A percentile compares a stretch with the other conserved stretches of the same genome.
Conservation (phyloP, 2,888 invertebrate species). For the Drepanosiphum platanoidis region DNA sequence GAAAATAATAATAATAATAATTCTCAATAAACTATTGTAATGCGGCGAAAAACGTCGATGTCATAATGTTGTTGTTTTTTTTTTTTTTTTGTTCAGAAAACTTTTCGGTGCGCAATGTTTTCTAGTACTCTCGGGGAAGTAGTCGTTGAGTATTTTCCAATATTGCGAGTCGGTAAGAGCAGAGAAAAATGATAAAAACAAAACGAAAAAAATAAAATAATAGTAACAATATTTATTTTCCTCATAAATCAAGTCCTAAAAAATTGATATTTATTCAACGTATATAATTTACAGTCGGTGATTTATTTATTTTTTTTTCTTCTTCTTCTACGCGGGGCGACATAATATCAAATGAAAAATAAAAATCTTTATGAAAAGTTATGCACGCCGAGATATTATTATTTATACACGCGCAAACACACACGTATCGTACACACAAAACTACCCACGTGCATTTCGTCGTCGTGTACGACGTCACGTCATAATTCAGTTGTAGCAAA, state of each 20-base stretch:
- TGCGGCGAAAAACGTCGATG: too few species aligned
- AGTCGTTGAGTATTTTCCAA: neutral
- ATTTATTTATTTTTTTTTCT: neutral
- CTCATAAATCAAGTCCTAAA: neutral
- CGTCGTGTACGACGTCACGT: too few species aligned
- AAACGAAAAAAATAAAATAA: neutral
- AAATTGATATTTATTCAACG: constrained; percentile 26
- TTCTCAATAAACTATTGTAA: too few species aligned
- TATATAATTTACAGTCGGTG: neutral
- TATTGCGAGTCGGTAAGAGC: neutral
- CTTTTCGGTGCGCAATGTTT: neutral
- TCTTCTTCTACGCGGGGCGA: neutral
- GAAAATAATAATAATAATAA: too few species aligned
- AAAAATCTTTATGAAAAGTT: neutral
- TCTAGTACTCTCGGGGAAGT: neutral
- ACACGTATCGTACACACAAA: too few species aligned
- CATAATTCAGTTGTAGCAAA: too few species aligned
- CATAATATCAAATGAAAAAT: neutral
- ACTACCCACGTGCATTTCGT: too few species aligned
- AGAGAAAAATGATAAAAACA: too few species aligned
- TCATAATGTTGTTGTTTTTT: too few species aligned
- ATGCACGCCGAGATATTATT: too few species aligned
- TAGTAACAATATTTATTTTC: neutral
- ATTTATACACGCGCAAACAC: too few species aligned
- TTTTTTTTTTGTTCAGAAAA: too few species aligned